phyloP scores from a whole-genome alignment of 2,888 invertebrate species.

The Callimorpha dominula region DNA sequence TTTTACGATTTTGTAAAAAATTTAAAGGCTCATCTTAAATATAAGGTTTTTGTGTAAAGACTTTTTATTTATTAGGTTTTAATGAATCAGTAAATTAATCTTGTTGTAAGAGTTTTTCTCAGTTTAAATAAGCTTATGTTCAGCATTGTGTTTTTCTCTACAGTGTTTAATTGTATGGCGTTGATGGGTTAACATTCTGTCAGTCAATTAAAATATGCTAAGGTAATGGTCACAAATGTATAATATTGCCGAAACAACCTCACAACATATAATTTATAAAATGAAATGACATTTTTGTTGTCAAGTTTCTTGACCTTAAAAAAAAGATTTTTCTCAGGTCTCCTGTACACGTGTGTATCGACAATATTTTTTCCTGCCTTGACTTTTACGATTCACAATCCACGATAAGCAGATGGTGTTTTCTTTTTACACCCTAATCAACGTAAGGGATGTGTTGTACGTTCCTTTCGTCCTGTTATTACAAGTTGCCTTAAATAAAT shows the following conservation, averaged over 20 bases:
- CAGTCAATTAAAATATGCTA: neutral
- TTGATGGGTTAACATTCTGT: neutral
- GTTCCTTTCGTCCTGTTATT: slow-evolving; percentile 11
- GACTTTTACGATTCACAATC: slow-evolving; percentile 19
- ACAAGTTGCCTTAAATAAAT: neutral
- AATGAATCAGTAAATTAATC: no score
- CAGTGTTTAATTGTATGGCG: no score
- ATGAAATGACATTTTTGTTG: neutral
- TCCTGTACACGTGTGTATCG: neutral
- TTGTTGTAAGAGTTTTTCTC: no score
- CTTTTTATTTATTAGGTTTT: no score
- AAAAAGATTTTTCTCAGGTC: neutral
- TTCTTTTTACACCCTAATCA: slow-evolving; percentile 21
- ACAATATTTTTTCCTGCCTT: slow-evolving; percentile 6
- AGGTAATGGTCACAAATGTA: neutral
- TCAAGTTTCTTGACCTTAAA: neutral
- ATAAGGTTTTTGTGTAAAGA: no score
- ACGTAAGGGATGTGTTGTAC: slow-evolving; percentile 6
- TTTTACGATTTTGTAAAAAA: no score
- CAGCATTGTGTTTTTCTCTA: no score
- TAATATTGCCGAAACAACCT: neutral
- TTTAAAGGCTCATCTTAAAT: no score
- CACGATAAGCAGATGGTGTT: slow-evolving; percentile 18
- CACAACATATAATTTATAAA: neutral
- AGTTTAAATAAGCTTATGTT: no score